Percentiles rank a stretch among this genome's conserved stretches.
phyloP scores from a whole-genome alignment of 2,888 invertebrate species.

The Carpatolechia fugitivella region DNA sequence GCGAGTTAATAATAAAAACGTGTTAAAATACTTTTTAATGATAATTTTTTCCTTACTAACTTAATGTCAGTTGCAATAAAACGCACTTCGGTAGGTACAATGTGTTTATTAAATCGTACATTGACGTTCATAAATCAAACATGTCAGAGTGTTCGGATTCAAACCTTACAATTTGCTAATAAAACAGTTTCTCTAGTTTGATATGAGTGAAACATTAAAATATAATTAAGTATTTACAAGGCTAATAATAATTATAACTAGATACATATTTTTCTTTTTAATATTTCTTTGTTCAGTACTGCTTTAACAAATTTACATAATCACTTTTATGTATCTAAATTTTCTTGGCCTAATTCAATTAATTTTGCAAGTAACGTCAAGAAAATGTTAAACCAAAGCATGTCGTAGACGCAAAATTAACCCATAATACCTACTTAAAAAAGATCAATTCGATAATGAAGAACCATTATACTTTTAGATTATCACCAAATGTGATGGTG shows the following conservation, averaged over 20 bases:
- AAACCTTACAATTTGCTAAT: conserved; percentile 69
- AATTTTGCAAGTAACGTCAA: not conserved
- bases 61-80: too few relatives aligned
- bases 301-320: conserved; percentile 50
- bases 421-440: too few relatives aligned
- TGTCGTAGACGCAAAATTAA: not conserved
- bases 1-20: too few relatives aligned
- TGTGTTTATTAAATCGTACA: conserved; percentile 76
- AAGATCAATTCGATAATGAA: not conserved
- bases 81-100: conserved; percentile 41
- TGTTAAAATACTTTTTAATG: too few relatives aligned
- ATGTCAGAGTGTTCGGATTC: conserved; percentile 60
- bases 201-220: conserved; percentile 76
- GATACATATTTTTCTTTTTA: conserved; percentile 44
- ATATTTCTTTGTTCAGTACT: conserved; percentile 42
- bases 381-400: not conserved
- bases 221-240: conserved; percentile 72
- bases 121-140: conserved; percentile 70
- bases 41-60: too few relatives aligned
- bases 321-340: conserved; percentile 44
- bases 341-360: conserved; percentile 48
- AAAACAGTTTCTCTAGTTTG: conserved; percentile 72
- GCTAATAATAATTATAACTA: conserved; percentile 57
- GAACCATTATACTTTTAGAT: not conserved
- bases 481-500: not conserved